These are phyloP conservation scores for Linnaemya vulpina DNA, from an alignment of 2,888 invertebrate species.

Conservation along the genomic window DNA sequence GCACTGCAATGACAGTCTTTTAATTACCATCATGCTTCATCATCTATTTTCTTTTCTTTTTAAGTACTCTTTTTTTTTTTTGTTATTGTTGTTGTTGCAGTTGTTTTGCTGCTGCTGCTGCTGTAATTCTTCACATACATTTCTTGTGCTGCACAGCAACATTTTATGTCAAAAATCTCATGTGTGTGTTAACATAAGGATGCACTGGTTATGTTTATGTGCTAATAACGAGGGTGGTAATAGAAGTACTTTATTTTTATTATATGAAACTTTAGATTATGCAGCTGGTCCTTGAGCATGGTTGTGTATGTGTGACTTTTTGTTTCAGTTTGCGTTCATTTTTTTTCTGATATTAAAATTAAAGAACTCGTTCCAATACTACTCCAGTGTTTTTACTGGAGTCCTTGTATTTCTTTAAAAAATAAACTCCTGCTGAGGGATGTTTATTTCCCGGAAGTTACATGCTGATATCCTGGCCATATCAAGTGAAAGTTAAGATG, in stretches of 20 bases:
- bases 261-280: no score
- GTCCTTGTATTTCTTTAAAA: no score
- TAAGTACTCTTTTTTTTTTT: slow-evolving; percentile 5
- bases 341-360: no score
- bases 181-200: slow-evolving; percentile 49
- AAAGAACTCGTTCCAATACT: no score
- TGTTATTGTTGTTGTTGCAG: neutral
- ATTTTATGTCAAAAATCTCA: slow-evolving; percentile 65
- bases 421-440: no score
- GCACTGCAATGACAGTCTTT: slow-evolving; percentile 64
- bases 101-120: neutral
- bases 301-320: no score
- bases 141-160: slow-evolving; percentile 50
- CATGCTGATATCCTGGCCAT: no score
- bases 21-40: slow-evolving; percentile 69
- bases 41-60: slow-evolving; percentile 37
- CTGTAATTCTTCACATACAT: slow-evolving; percentile 28
- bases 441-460: no score
- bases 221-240: slow-evolving; percentile 20
- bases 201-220: slow-evolving; percentile 7
- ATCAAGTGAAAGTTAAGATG: no score
- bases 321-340: no score
- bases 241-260: neutral
- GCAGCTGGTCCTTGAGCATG: no score
- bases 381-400: no score